These are phyloP conservation scores for Pseudochaenichthys georgianus DNA, from an alignment of 2,797 vertebrate genomes.

Conservation along the genomic window DNA sequence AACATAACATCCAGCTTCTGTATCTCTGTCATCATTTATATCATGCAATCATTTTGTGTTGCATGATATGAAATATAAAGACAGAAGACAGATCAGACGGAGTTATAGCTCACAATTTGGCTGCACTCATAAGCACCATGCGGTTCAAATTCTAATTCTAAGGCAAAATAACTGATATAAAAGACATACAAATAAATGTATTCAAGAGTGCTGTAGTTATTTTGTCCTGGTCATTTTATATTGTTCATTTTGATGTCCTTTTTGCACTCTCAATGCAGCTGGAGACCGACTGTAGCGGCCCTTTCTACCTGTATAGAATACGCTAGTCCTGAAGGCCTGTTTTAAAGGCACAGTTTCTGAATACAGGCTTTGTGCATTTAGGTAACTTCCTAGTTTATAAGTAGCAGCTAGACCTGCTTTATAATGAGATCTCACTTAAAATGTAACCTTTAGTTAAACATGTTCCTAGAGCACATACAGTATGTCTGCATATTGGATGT, in stretches of 20 bases:
- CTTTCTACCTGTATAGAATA: no score
- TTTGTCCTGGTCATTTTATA: neutral
- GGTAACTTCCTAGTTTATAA: no score
- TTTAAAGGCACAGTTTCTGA: no score
- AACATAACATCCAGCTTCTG: conserved; percentile 22
- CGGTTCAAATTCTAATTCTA: neutral
- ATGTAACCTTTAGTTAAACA: neutral
- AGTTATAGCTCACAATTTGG: neutral
- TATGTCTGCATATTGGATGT: neutral
- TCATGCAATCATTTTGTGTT: conserved; percentile 8
- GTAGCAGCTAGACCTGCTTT: no score
- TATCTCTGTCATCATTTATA: neutral
- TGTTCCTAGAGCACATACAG: neutral
- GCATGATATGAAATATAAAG: conserved; percentile 6
- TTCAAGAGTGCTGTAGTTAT: neutral
- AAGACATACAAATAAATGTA: neutral
- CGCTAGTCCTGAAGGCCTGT: no score
- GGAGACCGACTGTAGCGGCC: no score
- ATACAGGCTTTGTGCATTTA: no score
- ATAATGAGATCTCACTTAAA: no score
- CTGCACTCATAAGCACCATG: neutral
- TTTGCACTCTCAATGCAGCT: no score
- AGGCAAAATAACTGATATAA: neutral
- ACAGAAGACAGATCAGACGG: neutral
- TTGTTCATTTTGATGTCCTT: neutral